A percentile compares a stretch with the other conserved stretches of the same genome.
Conservation (phyloP, 2,113 vertebrate species). For the Oenanthe melanoleuca region DNA sequence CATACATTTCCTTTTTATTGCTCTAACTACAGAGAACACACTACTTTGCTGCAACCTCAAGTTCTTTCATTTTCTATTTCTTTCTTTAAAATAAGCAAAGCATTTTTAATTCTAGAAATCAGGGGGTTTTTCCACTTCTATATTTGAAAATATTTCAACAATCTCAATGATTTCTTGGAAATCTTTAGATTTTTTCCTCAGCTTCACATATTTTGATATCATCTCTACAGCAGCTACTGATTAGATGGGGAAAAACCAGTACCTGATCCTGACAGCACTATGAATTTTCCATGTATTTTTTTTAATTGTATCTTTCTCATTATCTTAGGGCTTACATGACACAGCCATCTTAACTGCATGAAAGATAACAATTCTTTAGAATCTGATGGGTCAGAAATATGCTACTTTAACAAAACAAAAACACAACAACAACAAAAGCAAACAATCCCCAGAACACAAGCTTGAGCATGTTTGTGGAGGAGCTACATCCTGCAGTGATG, state of each 20-base stretch:
- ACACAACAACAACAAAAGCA: background rate
- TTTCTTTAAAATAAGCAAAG: background rate
- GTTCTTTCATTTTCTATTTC: background rate
- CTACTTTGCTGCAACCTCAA: background rate
- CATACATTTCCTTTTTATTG: conserved; percentile 8
- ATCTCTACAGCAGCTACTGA: background rate
- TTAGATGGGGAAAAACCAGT: background rate
- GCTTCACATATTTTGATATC: background rate
- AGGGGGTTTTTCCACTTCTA: rapidly evolving
- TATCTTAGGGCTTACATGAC: background rate
- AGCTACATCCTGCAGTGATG: background rate
- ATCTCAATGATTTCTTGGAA: background rate
- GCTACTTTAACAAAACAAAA: background rate
- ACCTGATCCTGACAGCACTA: background rate
- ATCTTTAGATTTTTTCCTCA: background rate
- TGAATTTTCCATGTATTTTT: background rate
- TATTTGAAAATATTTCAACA: background rate
- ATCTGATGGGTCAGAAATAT: background rate
- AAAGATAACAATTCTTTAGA: background rate
- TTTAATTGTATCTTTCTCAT: background rate
- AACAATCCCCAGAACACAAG: background rate
- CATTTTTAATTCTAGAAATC: background rate
- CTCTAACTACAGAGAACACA: background rate
- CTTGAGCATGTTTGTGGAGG: background rate
- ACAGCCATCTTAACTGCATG: background rate